A percentile compares a stretch with the other conserved stretches of the same genome.
Conservation (phyloP, 2,113 vertebrate genomes). For the Xiphorhynchus elegans region DNA sequence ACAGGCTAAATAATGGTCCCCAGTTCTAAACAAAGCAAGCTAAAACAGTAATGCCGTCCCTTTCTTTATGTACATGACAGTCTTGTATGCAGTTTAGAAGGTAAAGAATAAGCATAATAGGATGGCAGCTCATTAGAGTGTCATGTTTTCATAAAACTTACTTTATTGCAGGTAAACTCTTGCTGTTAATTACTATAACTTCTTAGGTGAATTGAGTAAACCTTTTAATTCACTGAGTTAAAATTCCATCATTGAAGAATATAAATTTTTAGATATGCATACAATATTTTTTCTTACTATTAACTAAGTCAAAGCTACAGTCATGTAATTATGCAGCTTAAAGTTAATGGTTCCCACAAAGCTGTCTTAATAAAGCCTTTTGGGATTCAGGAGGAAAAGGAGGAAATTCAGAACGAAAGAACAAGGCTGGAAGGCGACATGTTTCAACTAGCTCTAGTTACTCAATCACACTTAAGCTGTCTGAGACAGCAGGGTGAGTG, state of each 20-base stretch:
- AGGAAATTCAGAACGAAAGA: conserved; percentile 59
- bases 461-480: conserved; percentile 26
- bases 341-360: conserved; percentile 67
- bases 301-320: conserved; percentile 42
- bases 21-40: background rate
- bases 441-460: conserved; percentile 25
- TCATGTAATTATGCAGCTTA: conserved; percentile 60
- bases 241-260: conserved; percentile 45
- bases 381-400: conserved; percentile 47
- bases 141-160: background rate
- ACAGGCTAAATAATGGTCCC: background rate
- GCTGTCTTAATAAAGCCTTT: conserved; percentile 72
- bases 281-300: background rate
- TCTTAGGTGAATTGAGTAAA: conserved; percentile 56
- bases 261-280: background rate
- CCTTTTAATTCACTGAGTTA: conserved; percentile 58
- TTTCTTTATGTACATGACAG: background rate
- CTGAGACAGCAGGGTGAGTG: background rate
- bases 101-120: background rate
- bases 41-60: background rate
- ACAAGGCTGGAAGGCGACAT: conserved; percentile 35
- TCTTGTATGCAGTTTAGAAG: background rate
- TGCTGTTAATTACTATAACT: conserved; percentile 51
- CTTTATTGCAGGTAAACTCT: background rate
- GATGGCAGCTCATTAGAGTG: background rate